These are phyloP conservation scores for Drosophila mercatorum DNA, from an alignment of 2,888 invertebrate genomes.

Conservation along the genomic window DNA sequence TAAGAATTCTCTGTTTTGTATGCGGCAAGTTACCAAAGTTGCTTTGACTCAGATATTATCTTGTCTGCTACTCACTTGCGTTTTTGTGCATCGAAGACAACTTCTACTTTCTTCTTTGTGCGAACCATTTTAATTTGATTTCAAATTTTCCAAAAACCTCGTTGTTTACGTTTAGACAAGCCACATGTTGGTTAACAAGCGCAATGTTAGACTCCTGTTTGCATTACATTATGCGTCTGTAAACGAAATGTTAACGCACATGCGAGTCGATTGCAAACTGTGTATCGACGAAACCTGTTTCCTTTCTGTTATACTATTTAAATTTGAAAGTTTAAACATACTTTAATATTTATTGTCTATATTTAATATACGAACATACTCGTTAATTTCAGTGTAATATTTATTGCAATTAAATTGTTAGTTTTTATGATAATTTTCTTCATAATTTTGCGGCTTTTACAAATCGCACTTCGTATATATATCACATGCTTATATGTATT, in stretches of 20 bases:
- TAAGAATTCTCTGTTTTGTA: conserved; percentile 88
- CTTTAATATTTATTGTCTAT: conserved; percentile 20
- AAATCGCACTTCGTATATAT: conserved; percentile 73
- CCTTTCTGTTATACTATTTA: background rate
- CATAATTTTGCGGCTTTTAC: conserved; percentile 55
- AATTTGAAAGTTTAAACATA: background rate
- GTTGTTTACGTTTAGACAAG: conserved; percentile 49
- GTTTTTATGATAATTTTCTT: conserved; percentile 27
- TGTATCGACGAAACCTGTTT: background rate
- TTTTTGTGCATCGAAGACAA: conserved; percentile 87
- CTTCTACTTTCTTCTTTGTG: conserved; percentile 73
- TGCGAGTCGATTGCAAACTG: background rate
- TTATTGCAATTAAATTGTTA: conserved; percentile 47
- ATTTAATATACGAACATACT: conserved; percentile 14
- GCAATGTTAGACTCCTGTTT: conserved; percentile 15
- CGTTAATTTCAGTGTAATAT: conserved; percentile 22
- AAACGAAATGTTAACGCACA: conserved; percentile 2
- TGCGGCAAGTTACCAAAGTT: background rate
- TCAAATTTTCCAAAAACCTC: conserved; percentile 23
- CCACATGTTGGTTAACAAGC: conserved; percentile 36
- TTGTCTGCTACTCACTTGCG: conserved; percentile 85
- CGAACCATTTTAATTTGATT: conserved; percentile 63
- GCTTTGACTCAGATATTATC: background rate
- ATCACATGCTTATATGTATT: conserved; percentile 74
- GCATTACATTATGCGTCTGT: background rate